Evolutionary conservation across 2,888 invertebrate genomes (phyloP), one percentile per base, ranked within the genome.

Genomic region (Aproaerema taeniolella): DNA sequence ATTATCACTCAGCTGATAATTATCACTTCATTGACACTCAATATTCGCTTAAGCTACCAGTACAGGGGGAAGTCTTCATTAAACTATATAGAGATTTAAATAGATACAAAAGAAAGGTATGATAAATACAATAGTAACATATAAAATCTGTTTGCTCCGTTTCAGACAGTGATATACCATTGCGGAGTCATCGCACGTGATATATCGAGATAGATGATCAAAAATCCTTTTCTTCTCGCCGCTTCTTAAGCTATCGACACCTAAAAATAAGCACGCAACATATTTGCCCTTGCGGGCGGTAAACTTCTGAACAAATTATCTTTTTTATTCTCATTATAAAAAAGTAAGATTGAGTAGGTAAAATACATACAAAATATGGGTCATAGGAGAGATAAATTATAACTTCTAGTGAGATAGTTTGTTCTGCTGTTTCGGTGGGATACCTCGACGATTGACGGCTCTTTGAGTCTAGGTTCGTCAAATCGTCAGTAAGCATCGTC

Each of bases 161-260:
- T 85, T 82, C 77, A 68, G 76, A 74, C 55, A 55, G 59, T 55
- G 67, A 73, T 74, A 81, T 78, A 79, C 67, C 79, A 72, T 68
- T 53, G 76, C 77, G 64, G 70, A n/a, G n/a, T n/a, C n/a, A n/a
- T n/a, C n/a, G n/a, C 76, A 60, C 61, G 79, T 70, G 81, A 67
- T 81, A 81, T 77, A 78, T 77, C 64, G 56, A 46, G 55, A 64
- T 71, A 78, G 88, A 88, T 90, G 90, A 88, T 91, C 90, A 91
- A 90, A 91, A 90, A 91, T 89, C 90, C 90, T 90, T n/a, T 90
- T 36, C 17, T 77, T 77, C 88, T 88, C 76, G 81, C 65, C 65
- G 78, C 76, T 53, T 74, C 67, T 66, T 66, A 77, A 58, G 62
- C 80, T 82, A 83, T 65, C 68, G 71, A 76, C 79, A 85, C 83